phyloP scores from a whole-genome alignment of 2,888 invertebrate species.

The Aporophyla nigra region DNA sequence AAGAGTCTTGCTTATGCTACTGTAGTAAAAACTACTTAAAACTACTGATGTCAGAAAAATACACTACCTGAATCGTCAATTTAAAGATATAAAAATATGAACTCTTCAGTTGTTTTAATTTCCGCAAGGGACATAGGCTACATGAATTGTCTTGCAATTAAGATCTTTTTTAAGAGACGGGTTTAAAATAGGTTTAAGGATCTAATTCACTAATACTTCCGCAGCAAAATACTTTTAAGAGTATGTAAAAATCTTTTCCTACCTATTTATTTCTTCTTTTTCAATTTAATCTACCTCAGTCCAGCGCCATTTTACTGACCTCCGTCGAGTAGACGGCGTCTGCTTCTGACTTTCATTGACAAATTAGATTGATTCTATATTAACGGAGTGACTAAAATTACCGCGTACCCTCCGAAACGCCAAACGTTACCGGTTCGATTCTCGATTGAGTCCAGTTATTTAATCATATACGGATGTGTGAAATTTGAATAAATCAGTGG shows the following conservation, averaged over 20 bases:
- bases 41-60: too few species aligned
- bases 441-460: conserved; percentile 34
- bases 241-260: not conserved
- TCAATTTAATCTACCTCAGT: conserved; percentile 26
- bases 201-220: not conserved
- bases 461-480: conserved; percentile 64
- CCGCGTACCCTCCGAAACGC: conserved; percentile 41
- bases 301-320: conserved; percentile 74
- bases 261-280: not conserved
- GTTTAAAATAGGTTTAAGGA: not conserved
- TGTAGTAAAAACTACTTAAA: not conserved
- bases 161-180: not conserved
- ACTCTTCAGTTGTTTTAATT: not conserved
- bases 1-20: not conserved
- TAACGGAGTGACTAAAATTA: conserved; percentile 74
- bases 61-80: not conserved
- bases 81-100: not conserved
- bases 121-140: too few species aligned
- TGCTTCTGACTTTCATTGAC: conserved; percentile 84
- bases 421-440: conserved; percentile 29
- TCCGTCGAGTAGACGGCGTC: conserved; percentile 67
- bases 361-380: conserved; percentile 84
- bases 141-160: not conserved
- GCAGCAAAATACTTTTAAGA: not conserved
- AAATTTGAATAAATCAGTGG: conserved; percentile 61